Conservation (phyloP, 2,113 vertebrate species). For the Percina caprodes region DNA sequence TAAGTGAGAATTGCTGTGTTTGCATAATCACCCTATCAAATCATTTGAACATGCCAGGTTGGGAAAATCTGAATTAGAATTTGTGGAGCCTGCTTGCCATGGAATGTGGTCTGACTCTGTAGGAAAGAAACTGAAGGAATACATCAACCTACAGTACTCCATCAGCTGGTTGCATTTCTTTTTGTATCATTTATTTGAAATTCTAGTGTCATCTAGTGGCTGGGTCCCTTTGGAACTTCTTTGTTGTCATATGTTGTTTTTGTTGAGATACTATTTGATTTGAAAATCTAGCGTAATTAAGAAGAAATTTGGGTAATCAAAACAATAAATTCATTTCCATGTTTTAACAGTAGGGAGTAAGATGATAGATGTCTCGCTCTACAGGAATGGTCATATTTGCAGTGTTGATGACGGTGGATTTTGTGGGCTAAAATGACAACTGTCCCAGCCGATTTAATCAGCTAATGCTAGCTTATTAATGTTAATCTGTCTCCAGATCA, state of each 20-base stretch:
- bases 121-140: not conserved
- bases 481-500: too few species aligned
- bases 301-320: not conserved
- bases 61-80: not conserved
- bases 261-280: not conserved
- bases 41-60: not conserved
- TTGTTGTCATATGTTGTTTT: not conserved
- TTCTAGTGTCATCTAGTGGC: not conserved
- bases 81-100: not conserved
- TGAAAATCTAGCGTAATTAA: not conserved
- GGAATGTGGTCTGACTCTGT: not conserved
- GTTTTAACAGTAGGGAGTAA: not conserved
- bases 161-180: not conserved
- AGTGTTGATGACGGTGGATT: too few species aligned
- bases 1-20: not conserved
- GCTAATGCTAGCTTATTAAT: too few species aligned
- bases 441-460: too few species aligned
- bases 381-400: not conserved
- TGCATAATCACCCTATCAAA: slow-evolving; percentile 6
- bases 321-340: not conserved
- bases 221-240: not conserved
- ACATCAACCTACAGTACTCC: not conserved
- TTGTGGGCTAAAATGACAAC: too few species aligned
- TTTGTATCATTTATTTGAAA: not conserved
- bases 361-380: not conserved